These are phyloP conservation scores for Melanophora roralis DNA, from an alignment of 2,888 invertebrate species.

Conservation along the genomic window DNA sequence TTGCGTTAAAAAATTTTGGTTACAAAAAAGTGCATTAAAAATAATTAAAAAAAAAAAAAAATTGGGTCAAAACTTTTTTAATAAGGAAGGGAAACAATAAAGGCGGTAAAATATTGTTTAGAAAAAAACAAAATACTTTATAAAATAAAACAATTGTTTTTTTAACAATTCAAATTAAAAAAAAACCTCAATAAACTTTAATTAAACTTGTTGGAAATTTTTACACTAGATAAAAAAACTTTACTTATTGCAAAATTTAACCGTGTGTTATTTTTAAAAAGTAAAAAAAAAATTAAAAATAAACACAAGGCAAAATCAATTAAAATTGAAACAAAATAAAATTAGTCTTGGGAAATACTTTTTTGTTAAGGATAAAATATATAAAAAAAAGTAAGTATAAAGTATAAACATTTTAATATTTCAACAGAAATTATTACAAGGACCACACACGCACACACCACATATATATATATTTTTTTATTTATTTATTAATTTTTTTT, in stretches of 20 bases:
- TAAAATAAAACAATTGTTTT: background rate
- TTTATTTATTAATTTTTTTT: too few species aligned
- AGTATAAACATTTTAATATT: background rate
- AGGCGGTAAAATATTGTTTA: too few species aligned
- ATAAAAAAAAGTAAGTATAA: constrained; percentile 2
- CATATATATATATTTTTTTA: too few species aligned
- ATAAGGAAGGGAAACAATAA: too few species aligned
- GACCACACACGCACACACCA: too few species aligned
- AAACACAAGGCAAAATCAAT: background rate
- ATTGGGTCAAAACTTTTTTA: background rate
- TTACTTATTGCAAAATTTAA: background rate
- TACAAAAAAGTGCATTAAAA: background rate
- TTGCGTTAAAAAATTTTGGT: background rate
- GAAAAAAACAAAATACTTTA: too few species aligned
- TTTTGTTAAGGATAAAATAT: background rate
- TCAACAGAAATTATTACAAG: too few species aligned
- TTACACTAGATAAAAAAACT: background rate
- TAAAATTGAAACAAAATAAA: background rate
- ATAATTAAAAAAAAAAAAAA: background rate
- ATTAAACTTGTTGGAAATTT: constrained; percentile 3
- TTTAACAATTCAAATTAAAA: background rate
- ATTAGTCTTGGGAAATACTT: background rate
- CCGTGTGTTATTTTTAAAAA: background rate
- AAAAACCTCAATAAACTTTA: background rate
- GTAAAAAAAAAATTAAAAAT: background rate